Base-by-base conservation (phyloP, 2,797 vertebrate species). In the Sparidentex hasta region DNA sequence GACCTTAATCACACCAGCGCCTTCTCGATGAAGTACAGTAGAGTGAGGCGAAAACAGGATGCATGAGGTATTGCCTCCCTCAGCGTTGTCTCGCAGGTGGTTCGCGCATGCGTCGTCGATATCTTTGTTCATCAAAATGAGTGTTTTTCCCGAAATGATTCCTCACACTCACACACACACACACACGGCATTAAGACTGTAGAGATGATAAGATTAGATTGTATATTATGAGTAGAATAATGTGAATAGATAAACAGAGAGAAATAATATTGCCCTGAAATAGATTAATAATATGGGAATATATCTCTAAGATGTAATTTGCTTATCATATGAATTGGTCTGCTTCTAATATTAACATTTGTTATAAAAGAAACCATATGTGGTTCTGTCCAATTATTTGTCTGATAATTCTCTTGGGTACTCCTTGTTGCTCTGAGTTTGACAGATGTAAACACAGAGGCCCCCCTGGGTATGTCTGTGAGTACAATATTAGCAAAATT, bases 41-140 rank as follows among this genome's bases (percentile, higher is more conserved):
- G 11, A n/a, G 3, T 27, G 16, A 54, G 46, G 51, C 55, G 21
- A 67, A 81, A 88, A 89, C 92, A 89, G 83, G 88, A 84, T 16
- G 68, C 56, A 41, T 0, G 6, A 11, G 6, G 6, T 17, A 29
- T 5, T 4, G 17, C 23, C 12, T 47, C 84, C 88, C 90, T 82
- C 57, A 16, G 58, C 4, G n/a, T 3, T 25, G 88, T 14, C 93
- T 90, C 33, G 16, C 87, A 88, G 88, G 81, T 17, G 8, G 20
- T 69, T 51, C 1, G 62, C 66, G 63, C 69, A 68, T 27, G 44
- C 56, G 59, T 5, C 9, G 17, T 2, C 4, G 17, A n/a, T 18
- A 11, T n/a, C 7, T 2, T 11, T 1, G 16, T 17, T n/a, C 25
- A 33, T 8, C 20, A 50, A 13, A 2, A 54, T 11, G 16, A 6